Evolutionary conservation across 2,113 vertebrate genomes (phyloP), one percentile per base, ranked within the genome.

Genomic region (Dinomys branickii): DNA sequence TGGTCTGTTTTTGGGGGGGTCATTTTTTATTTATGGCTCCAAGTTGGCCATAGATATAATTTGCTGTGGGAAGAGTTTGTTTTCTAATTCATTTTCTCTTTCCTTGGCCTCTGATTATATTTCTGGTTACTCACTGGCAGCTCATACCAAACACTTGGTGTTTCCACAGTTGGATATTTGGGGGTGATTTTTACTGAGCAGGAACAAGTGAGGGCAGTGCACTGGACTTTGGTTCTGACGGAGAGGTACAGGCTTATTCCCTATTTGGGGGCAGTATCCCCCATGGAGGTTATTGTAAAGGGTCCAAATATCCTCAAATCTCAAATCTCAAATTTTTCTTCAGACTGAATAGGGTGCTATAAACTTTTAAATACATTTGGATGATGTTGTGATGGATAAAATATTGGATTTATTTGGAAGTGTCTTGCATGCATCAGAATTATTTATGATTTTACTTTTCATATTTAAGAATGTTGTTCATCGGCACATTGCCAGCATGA

Each of bases 371-470:
- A 87, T 81, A 44, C 5, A n/a, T n/a, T 28, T n/a, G 35, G 7
- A 33, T 91, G 26, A 14, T 85, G 6, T 63, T 94, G 28, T 90
- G 82, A 81, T 88, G 38, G 28, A 80, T 95, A 96, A 97, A 92
- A n/a, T 30, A 50, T 7, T 65, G 90, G 14, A 90, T 85, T 91
- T 93, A 54, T 90, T 67, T 84, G 77, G 81, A 93, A 80, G 7
- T 52, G 7, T 94, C 85, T 94, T 82, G 75, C 91, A 93, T 65
- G 91, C 52, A 90, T 78, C 84, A 12, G 56, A 44, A 30, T 80
- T 50, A 78, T 50, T 78, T 77, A 77, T 91, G 91, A 82, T 20
- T n/a, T 41, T 47, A 41, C 50, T 52, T 59, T 24, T 20, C 85
- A 26, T 88, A 63, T 94, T 90, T 94, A 75, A 86, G 41, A 90